Evolutionary conservation across 2,113 vertebrate genomes (phyloP).

Genomic region (Perca schrenkii): DNA sequence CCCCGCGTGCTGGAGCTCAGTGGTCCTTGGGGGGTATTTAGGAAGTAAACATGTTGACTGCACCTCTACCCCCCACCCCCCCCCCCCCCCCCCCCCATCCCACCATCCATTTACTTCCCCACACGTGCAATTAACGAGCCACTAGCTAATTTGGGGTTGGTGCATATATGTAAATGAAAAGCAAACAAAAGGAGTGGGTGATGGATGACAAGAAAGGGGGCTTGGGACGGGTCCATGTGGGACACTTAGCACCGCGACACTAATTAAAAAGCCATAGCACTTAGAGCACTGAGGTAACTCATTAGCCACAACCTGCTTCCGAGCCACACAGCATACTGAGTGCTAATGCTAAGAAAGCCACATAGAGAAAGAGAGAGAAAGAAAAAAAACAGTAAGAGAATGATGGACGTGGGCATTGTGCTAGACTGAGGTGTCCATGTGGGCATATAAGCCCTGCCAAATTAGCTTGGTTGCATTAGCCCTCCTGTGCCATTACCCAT

Average conservation of each 20-base stretch:
- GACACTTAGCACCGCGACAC: slow-evolving; percentile 81
- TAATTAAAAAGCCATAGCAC: slow-evolving; percentile 87
- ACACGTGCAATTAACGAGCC: slow-evolving; percentile 83
- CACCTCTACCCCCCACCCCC: slow-evolving; percentile 42
- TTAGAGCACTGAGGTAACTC: slow-evolving; percentile 80
- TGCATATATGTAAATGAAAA: slow-evolving; percentile 85
- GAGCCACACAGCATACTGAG: slow-evolving; percentile 44
- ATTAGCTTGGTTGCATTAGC: slow-evolving; percentile 72
- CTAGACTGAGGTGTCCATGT: slow-evolving; percentile 63
- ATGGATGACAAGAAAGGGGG: slow-evolving; percentile 77
- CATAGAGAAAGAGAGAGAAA: slow-evolving; percentile 35
- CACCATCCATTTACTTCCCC: slow-evolving; percentile 78
- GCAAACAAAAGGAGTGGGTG: slow-evolving; percentile 83
- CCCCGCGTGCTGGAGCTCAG: slow-evolving; percentile 72
- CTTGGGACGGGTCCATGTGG: slow-evolving; percentile 75
- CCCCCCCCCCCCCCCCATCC: neutral
- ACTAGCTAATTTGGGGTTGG: slow-evolving; percentile 82
- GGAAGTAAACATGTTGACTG: slow-evolving; percentile 82
- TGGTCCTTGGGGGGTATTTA: slow-evolving; percentile 79
- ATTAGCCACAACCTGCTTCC: slow-evolving; percentile 79
- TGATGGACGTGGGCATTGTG: slow-evolving; percentile 74
- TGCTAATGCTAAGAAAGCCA: slow-evolving; percentile 59
- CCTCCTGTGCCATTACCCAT: slow-evolving; percentile 76
- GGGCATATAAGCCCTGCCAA: slow-evolving; percentile 77
- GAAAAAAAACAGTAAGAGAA: slow-evolving; percentile 41